Evolutionary conservation across 2,888 invertebrate species (phyloP).

Genomic region (Orthonychiurus folsomi): DNA sequence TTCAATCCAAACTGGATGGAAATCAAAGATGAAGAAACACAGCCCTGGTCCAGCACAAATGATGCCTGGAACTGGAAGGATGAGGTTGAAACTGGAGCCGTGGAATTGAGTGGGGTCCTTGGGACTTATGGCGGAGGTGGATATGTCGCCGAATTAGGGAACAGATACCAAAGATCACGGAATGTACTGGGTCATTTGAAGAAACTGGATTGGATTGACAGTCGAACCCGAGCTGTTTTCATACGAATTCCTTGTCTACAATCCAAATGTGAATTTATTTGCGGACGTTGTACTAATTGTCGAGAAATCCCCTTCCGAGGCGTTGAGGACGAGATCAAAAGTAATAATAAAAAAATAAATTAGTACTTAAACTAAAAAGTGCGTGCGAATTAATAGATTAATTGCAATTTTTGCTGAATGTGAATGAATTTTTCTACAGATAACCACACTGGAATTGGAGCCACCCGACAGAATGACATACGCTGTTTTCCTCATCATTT

Average conservation of each 20-base stretch:
- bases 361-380: too few relatives aligned
- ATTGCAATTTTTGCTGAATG: too few relatives aligned
- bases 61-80: constrained; percentile 27
- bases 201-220: constrained; percentile 24
- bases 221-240: constrained; percentile 25
- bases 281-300: constrained; percentile 22
- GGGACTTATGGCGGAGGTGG: constrained; percentile 29
- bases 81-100: background rate
- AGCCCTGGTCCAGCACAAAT: constrained; percentile 13
- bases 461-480: too few relatives aligned
- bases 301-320: constrained; percentile 21
- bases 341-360: constrained; percentile 14
- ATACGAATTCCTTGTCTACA: constrained; percentile 23
- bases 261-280: constrained; percentile 28
- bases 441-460: too few relatives aligned
- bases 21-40: too few relatives aligned
- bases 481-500: background rate
- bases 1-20: constrained; percentile 22
- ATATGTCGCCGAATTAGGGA: constrained; percentile 27
- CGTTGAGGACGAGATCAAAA: constrained; percentile 15
- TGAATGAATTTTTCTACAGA: too few relatives aligned
- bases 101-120: constrained; percentile 15
- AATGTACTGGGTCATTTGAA: constrained; percentile 22
- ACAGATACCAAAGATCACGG: constrained; percentile 14
- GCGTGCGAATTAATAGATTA: too few relatives aligned